phyloP scores from a whole-genome alignment of 2,797 vertebrate genomes.

The Hozukius guyotensis region DNA sequence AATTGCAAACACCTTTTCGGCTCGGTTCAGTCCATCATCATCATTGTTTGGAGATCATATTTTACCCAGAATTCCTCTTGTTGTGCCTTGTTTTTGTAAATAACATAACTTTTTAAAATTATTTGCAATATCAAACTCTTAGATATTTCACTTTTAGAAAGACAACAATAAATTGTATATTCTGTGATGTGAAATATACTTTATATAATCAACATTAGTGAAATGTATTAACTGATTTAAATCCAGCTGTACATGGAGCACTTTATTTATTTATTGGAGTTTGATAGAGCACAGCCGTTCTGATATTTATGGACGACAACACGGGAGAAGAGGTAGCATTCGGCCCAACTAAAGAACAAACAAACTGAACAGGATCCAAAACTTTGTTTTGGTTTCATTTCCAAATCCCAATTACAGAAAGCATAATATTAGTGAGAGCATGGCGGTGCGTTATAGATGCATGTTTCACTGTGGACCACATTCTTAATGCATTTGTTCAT shows the following conservation, averaged over 20 bases:
- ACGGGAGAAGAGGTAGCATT: constrained; percentile 16
- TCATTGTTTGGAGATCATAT: background rate
- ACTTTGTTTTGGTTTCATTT: constrained; percentile 8
- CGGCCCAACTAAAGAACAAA: constrained; percentile 3
- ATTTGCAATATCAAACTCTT: constrained; percentile 59
- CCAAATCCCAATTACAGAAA: background rate
- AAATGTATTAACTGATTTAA: constrained; percentile 55
- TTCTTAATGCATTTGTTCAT: constrained; percentile 15
- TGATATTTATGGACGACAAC: constrained; percentile 28
- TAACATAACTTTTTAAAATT: constrained; percentile 50
- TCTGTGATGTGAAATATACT: constrained; percentile 50
- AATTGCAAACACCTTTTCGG: background rate
- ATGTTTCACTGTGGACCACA: constrained; percentile 29
- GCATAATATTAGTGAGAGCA: background rate
- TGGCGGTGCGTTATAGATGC: background rate
- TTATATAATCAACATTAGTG: constrained; percentile 61
- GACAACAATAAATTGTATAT: constrained; percentile 64
- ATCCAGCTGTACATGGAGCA: constrained; percentile 78
- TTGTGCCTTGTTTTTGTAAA: constrained; percentile 66
- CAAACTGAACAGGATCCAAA: background rate
- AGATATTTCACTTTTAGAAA: constrained; percentile 58
- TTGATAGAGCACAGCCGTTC: constrained; percentile 66
- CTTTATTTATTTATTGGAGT: constrained; percentile 87
- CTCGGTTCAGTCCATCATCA: background rate
- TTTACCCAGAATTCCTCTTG: constrained; percentile 34